Base-by-base conservation (phyloP, 2,113 vertebrate genomes). In the Prochilodus magdalenae region DNA sequence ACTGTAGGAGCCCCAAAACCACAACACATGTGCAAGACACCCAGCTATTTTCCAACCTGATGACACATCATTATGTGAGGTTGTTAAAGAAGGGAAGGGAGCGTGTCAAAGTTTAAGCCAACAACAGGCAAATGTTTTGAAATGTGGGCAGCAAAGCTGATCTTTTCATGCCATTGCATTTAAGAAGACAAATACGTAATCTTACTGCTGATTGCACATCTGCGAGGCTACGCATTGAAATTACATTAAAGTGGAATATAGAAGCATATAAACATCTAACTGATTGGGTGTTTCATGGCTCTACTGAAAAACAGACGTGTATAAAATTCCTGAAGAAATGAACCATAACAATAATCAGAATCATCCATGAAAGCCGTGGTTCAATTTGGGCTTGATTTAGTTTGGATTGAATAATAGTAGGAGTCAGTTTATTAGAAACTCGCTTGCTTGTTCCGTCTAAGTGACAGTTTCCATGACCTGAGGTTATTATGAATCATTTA, bases 141-240 rank as follows among this genome's bases (percentile, higher is more conserved):
- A 70, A 79, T 59, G 57, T 57, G 77, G 60, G 40, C 75, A 65
- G 60, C 63, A 67, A 55, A n/a, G 22, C 22, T 30, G 47, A 24
- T 60, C 6, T 24, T 26, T n/a, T n/a, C n/a, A n/a, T n/a, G n/a
- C n/a, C n/a, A n/a, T n/a, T n/a, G n/a, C n/a, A n/a, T n/a, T n/a
- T n/a, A 51, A 51, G 16, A 36, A 51, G 36, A 13, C 75, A 22
- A 70, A 26, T n/a, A 40, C 14, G 51, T 30, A 79, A 14, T 44
- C 24, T 70, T 57, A 30, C 55, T 53, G 65, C 77, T 79, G 66
- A 79, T 79, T 79, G 77, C 22, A 53, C n/a, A 70, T 79, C 53
- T 71, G 66, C 12, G 30, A 40, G 70, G 15, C 77, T 20, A 59
- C 57, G 59, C 65, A 70, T 30, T 59, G 40, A 47, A 79, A 33